Conservation (phyloP, 2,113 vertebrate species). For the Rhombomys opimus region DNA sequence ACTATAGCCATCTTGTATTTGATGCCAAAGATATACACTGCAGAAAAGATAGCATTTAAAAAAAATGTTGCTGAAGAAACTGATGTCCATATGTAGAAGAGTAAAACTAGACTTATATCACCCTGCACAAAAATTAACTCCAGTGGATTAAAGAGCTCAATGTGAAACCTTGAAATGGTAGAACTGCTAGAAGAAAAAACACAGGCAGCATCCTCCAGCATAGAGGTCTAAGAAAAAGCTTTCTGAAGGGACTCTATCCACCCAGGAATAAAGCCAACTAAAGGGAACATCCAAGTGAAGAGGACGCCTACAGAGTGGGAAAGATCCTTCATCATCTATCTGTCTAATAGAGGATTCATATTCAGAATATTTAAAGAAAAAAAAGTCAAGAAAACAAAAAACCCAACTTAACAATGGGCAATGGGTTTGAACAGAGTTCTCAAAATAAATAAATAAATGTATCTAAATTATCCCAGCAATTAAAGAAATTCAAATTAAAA, state of each 20-base stretch:
- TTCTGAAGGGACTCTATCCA: not conserved
- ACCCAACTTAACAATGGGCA: not conserved
- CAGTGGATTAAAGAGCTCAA: not conserved
- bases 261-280: too few species aligned
- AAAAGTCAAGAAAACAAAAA: not conserved
- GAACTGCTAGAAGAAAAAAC: not conserved
- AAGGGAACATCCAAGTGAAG: not conserved
- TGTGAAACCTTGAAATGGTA: not conserved
- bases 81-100: not conserved
- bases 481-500: not conserved
- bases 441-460: too few species aligned
- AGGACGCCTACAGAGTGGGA: not conserved
- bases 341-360: not conserved
- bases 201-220: not conserved
- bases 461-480: too few species aligned
- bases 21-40: not conserved
- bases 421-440: not conserved
- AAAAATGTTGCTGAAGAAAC: not conserved
- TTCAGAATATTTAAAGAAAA: not conserved
- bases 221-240: not conserved
- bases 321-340: not conserved
- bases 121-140: not conserved
- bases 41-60: not conserved
- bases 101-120: not conserved
- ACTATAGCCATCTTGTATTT: not conserved